Base-by-base conservation (phyloP, 2,797 vertebrate species). In the Sebastes cheni region DNA sequence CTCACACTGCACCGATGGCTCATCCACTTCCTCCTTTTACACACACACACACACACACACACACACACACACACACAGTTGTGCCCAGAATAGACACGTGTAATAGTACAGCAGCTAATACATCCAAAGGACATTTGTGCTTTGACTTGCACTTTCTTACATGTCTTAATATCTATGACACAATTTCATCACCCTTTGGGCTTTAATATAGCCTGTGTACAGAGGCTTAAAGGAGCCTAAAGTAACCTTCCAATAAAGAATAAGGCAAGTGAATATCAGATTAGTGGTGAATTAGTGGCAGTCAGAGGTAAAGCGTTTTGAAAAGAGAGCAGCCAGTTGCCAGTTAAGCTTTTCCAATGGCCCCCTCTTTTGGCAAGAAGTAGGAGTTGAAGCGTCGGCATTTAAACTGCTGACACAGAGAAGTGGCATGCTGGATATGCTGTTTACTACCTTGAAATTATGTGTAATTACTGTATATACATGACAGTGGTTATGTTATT, bases 361-460 rank as follows among this genome's bases (percentile, higher is more conserved):
- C 93, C 30, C 93, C 94, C 91, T 93, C 94, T 94, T 87, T 91
- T 94, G 95, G 93, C 23, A 73, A 83, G 32, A 83, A 46, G 58
- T 1, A 52, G 77, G 42, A 88, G 36, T 18, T 81, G 71, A 83
- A 32, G 34, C 66, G 56, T 76, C 22, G 22, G 32, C 13, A 9
- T 42, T 25, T 23, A 67, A 79, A 79, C 23, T 82, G 77, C 75
- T 81, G 75, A 82, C 62, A 72, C 46, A 60, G 20, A 4, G 27
- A n/a, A 27, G 64, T 32, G 11, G 5, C 5, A 2, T 61, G 54
- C 14, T 58, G 50, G n/a, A 39, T n/a, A 30, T 64, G 56, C 62
- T 10, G 29, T 20, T 55, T 18, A 30, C 29, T 16, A 13, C 11
- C 23, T 1, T 68, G 29, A 74, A 36, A 14, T 36, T 0, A 42